These are phyloP conservation scores for Procapra przewalskii DNA, from an alignment of 2,113 vertebrate genomes.

Conservation along the genomic window DNA sequence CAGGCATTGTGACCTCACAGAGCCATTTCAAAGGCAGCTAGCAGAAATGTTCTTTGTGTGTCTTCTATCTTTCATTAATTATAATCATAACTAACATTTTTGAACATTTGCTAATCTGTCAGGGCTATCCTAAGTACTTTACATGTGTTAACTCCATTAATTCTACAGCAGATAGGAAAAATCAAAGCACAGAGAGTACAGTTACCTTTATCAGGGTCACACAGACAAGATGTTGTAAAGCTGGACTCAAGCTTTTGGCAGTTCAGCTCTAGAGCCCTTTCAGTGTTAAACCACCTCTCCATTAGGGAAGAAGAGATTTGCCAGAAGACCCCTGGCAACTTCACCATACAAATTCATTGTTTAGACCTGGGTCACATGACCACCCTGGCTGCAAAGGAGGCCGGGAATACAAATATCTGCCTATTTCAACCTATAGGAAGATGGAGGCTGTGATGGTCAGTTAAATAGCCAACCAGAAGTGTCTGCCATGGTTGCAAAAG, in stretches of 20 bases:
- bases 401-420: neutral
- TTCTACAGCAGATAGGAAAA: neutral
- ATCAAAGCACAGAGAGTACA: neutral
- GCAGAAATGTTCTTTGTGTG: neutral
- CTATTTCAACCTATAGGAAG: neutral
- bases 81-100: neutral
- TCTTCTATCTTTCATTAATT: constrained; percentile 2
- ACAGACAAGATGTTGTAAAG: neutral
- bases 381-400: neutral
- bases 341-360: neutral
- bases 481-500: neutral
- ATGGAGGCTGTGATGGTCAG: neutral
- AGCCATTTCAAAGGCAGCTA: neutral
- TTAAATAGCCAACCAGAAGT: neutral
- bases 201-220: neutral
- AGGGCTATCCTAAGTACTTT: neutral
- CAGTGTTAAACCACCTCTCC: neutral
- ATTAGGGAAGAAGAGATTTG: neutral
- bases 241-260: neutral
- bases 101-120: neutral
- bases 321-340: neutral
- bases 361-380: neutral
- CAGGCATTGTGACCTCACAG: neutral
- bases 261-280: neutral
- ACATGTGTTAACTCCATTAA: neutral